Percentiles rank a stretch among this genome's conserved stretches.
Conservation (phyloP, 2,113 vertebrate genomes). For the Glaucidium brasilianum region DNA sequence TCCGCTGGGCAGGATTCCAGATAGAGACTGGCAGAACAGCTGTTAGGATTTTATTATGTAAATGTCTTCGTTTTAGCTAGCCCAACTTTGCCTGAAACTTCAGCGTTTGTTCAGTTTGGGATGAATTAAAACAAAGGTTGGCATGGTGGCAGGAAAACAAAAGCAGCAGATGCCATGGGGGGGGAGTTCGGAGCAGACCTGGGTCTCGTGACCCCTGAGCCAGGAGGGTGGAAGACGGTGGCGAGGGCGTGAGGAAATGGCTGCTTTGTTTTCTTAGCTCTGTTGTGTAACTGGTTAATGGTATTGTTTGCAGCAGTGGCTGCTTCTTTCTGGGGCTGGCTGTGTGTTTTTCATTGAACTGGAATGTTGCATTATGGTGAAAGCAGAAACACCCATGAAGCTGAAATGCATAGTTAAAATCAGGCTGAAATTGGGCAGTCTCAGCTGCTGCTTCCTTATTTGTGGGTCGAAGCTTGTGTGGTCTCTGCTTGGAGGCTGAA, state of each 20-base stretch:
- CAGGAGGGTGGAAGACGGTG: not conserved
- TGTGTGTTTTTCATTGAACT: not conserved
- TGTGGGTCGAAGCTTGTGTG: not conserved
- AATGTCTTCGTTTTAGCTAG: not conserved
- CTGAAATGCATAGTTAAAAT: not conserved
- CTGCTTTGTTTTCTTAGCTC: conserved; percentile 35
- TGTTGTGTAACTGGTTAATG: conserved; percentile 34
- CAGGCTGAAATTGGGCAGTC: not conserved
- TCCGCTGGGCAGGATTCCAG: conserved; percentile 19
- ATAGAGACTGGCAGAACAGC: conserved; percentile 8
- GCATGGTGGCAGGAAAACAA: not conserved
- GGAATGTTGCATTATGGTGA: conserved; percentile 1
- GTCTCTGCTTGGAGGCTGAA: not conserved
- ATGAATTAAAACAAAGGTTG: not conserved
- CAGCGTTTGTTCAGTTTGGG: not conserved
- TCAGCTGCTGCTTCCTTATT: not conserved
- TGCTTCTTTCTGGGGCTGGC: not conserved
- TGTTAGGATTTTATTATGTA: conserved; percentile 34
- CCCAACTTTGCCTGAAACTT: not conserved
- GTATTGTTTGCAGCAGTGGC: conserved; percentile 10
- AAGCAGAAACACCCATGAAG: not conserved
- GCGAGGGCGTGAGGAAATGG: conserved; percentile 4
- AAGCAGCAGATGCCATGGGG: not conserved
- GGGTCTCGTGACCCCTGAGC: not conserved
- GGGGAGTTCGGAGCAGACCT: not conserved